Evolutionary conservation across 1,140 invertebrate genomes (phyloP), one percentile per base, ranked within the genome.

Genomic region (Cyclargus thomasi): DNA sequence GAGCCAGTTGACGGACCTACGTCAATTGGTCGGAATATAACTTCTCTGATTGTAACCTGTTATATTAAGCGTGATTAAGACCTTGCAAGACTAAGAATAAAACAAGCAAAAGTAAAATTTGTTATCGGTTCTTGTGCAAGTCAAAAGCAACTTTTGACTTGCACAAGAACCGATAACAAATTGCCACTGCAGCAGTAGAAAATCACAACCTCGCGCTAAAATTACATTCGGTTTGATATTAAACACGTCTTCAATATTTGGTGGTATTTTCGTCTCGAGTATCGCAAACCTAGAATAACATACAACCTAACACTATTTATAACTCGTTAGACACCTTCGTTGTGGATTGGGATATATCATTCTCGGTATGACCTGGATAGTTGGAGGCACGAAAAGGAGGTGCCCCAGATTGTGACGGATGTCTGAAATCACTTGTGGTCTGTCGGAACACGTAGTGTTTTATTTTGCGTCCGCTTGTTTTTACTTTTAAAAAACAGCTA

Each of bases 301-400:
- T 21, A 59, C 14, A 20, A 59, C 10, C 17, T 59, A 20, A 17
- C 55, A 59, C 21, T 59, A 59, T 59, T 59, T 59, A 59, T 59
- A 59, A 20, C 7, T 59, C 20, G 55, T 59, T 59, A 59, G 55
- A 59, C 18, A 59, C 55, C 55, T 59, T 20, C 18, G 18, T 20
- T 59, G 55, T 59, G 55, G 10, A 59, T 59, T 59, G 55, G 53
- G 53, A 55, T 59, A 59, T 59, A 59, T 59, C 55, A 59, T 55
- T 55, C 53, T 55, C 55, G 18, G 55, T 59, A 59, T 59, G 55
- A 59, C 55, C 55, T 59, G 18, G 20, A 22, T 59, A 59, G 53
- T 18, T 55, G 18, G 18, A 55, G 55, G 55, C 55, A 59, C 55
- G 55, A 59, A 59, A 55, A 59, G 55, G 55, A 59, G 55, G 55